These are phyloP conservation scores for Hymenochirus boettgeri DNA, from an alignment of 2,113 vertebrate species.

Conservation along the genomic window DNA sequence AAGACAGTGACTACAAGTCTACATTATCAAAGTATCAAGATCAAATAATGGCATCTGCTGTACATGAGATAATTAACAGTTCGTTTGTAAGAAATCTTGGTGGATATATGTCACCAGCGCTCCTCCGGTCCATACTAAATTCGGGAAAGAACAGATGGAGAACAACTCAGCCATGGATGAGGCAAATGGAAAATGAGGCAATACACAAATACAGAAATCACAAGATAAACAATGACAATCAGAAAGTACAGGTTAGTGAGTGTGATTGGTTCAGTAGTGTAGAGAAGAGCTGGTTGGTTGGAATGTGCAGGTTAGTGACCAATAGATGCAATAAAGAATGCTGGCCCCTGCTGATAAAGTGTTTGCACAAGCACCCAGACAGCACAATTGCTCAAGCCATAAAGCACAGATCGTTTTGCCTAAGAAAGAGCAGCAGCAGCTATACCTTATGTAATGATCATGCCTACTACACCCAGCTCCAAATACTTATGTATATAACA, in stretches of 20 bases:
- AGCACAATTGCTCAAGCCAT: constrained; percentile 61
- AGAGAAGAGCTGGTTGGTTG: constrained; percentile 64
- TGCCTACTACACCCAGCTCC: constrained; percentile 72
- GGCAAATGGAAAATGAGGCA: constrained; percentile 51
- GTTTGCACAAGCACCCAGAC: constrained; percentile 72
- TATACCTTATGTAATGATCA: constrained; percentile 65
- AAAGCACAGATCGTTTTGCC: constrained; percentile 65
- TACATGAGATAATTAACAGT: constrained; percentile 62
- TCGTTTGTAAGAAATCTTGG: constrained; percentile 55
- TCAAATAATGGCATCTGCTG: constrained; percentile 71
- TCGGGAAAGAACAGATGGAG: constrained; percentile 41
- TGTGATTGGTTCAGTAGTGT: constrained; percentile 67
- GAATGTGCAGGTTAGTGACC: constrained; percentile 66
- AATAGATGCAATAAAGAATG: constrained; percentile 48
- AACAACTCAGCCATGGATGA: constrained; percentile 70
- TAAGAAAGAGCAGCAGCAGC: constrained; percentile 49
- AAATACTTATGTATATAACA: constrained; percentile 64
- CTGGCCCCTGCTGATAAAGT: constrained; percentile 73
- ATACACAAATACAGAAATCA: constrained; percentile 56
- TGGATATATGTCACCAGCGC: constrained; percentile 56
- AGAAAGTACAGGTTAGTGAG: constrained; percentile 51
- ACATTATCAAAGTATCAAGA: constrained; percentile 64
- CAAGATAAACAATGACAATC: constrained; percentile 48
- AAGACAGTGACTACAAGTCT: constrained; percentile 20
- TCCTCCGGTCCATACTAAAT: constrained; percentile 56